These are phyloP conservation scores for Gnatocerus cornutus DNA, from an alignment of 2,888 invertebrate genomes.

Conservation along the genomic window DNA sequence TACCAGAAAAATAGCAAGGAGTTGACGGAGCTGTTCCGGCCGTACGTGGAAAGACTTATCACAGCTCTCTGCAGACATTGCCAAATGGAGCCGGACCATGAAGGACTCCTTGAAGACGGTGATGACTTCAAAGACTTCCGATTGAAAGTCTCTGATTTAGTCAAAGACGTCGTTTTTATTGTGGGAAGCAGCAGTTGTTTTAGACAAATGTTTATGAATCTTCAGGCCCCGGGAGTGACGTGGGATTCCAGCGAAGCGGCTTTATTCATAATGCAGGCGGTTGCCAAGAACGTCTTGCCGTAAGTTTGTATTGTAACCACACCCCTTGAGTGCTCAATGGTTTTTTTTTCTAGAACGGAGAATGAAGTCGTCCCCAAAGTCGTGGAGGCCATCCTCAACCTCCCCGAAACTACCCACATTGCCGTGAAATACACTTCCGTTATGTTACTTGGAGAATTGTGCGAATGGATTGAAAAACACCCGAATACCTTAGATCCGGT, in stretches of 20 bases:
- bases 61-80: conserved; percentile 92
- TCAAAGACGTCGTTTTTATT: conserved; percentile 97
- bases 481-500: conserved; percentile 86
- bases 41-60: conserved; percentile 93
- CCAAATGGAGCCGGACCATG: conserved; percentile 96
- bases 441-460: conserved; percentile 89
- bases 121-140: conserved; percentile 92
- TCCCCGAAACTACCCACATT: conserved; percentile 88
- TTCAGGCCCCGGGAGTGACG: conserved; percentile 81
- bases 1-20: conserved; percentile 90
- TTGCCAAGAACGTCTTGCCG: conserved; percentile 96
- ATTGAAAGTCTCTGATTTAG: conserved; percentile 90
- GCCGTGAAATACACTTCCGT: conserved; percentile 93
- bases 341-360: conserved; percentile 80
- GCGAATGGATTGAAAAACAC: conserved; percentile 96
- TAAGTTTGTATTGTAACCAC: conserved; percentile 75
- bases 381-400: conserved; percentile 89
- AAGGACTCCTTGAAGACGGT: conserved; percentile 86
- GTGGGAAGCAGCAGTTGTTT: conserved; percentile 95
- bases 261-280: conserved; percentile 94
- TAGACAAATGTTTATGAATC: conserved; percentile 88
- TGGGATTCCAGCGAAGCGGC: conserved; percentile 98
- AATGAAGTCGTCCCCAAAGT: conserved; percentile 95
- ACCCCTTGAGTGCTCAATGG: not conserved
- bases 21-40: conserved; percentile 88